Conservation (phyloP, 2,888 invertebrate genomes). For the Ceramica pisi region DNA sequence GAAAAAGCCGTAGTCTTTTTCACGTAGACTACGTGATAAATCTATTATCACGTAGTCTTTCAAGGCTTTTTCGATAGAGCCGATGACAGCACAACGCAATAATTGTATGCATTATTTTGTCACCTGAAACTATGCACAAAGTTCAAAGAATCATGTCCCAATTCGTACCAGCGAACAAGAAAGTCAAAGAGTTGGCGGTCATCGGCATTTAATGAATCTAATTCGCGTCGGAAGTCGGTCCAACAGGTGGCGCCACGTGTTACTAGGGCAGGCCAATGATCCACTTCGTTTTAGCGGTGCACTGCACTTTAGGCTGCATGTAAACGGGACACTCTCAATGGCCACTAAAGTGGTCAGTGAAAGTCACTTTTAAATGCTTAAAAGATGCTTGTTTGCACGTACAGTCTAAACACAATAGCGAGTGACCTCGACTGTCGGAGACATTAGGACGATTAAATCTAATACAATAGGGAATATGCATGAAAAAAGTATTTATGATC, state of each 20-base stretch:
- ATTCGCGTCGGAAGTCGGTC: slow-evolving; percentile 49
- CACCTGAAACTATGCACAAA: not conserved
- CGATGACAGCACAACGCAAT: too few relatives aligned
- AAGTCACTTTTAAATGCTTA: not conserved
- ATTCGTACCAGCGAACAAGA: slow-evolving; percentile 34
- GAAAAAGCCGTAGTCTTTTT: too few relatives aligned
- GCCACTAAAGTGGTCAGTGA: not conserved
- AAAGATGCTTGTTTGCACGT: too few relatives aligned
- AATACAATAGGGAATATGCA: too few relatives aligned
- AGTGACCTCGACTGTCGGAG: too few relatives aligned
- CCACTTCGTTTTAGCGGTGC: slow-evolving; percentile 32
- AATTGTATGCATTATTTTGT: slow-evolving; percentile 4
- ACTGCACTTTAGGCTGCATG: slow-evolving; percentile 26
- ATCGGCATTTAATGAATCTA: slow-evolving; percentile 55
- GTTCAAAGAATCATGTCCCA: slow-evolving; percentile 26
- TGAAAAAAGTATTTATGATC: too few relatives aligned
- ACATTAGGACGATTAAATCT: too few relatives aligned
- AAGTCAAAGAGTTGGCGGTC: slow-evolving; percentile 57
- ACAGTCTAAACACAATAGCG: too few relatives aligned
- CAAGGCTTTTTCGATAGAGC: too few relatives aligned
- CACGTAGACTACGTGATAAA: too few relatives aligned
- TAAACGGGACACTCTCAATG: not conserved
- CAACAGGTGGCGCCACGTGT: slow-evolving; percentile 60
- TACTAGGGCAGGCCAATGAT: slow-evolving; percentile 55
- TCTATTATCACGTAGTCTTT: too few relatives aligned